These are phyloP conservation scores for Pampusana beccarii DNA, from an alignment of 2,113 vertebrate genomes.

Conservation along the genomic window DNA sequence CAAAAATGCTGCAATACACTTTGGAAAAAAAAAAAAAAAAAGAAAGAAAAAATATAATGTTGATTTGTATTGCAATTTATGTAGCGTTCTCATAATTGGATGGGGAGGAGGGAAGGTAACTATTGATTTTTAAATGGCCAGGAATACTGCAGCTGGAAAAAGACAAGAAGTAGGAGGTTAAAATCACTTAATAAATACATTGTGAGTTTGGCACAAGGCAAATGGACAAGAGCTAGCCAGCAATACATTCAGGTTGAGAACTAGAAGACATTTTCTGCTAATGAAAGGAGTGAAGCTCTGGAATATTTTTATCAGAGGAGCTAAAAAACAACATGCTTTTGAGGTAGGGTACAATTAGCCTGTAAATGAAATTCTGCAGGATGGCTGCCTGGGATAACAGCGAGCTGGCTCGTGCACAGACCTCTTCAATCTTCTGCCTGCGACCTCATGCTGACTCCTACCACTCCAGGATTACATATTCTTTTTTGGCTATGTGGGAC, in stretches of 20 bases:
- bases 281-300: background rate
- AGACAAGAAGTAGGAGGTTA: background rate
- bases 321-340: background rate
- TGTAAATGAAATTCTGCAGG: background rate
- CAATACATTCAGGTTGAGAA: background rate
- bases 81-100: background rate
- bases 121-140: background rate
- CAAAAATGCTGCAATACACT: background rate
- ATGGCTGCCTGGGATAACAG: background rate
- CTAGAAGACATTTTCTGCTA: background rate
- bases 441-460: background rate
- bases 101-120: background rate
- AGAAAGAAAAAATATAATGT: background rate
- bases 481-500: background rate
- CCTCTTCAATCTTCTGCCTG: background rate
- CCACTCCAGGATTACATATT: background rate
- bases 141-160: background rate
- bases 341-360: background rate
- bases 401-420: background rate
- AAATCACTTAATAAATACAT: background rate
- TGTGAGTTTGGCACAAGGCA: background rate
- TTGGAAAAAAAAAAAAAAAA: background rate
- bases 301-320: background rate
- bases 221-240: background rate
- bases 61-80: background rate